Conservation (phyloP, 2,888 invertebrate genomes). For the Athalia circularis region DNA sequence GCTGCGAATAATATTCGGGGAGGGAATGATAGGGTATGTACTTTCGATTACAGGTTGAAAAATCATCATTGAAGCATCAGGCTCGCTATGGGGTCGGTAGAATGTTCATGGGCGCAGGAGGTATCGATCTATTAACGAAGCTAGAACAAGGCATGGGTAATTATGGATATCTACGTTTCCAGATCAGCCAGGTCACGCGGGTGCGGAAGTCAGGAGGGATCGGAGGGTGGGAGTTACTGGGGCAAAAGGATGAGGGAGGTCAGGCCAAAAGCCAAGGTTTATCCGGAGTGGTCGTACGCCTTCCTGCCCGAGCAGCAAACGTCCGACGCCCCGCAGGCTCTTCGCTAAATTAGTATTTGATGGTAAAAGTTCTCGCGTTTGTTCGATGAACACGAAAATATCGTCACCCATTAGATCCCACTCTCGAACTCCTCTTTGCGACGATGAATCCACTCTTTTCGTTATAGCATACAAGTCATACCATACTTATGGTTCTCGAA, state of each 20-base stretch:
- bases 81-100: too few species aligned
- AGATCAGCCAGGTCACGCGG: background rate
- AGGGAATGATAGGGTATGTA: too few species aligned
- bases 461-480: too few species aligned
- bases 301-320: slow-evolving; percentile 48
- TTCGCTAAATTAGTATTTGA: slow-evolving; percentile 65
- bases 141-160: slow-evolving; percentile 62
- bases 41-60: background rate
- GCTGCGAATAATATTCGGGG: too few species aligned
- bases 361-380: slow-evolving; percentile 60
- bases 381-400: background rate
- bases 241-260: background rate
- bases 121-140: slow-evolving; percentile 62
- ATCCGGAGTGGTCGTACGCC: slow-evolving; percentile 34
- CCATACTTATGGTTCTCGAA: too few species aligned
- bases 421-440: background rate
- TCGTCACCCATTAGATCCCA: background rate
- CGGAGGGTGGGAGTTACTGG: background rate
- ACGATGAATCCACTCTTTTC: too few species aligned
- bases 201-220: background rate
- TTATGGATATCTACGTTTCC: slow-evolving; percentile 53
- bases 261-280: slow-evolving; percentile 26
- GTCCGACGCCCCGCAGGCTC: slow-evolving; percentile 53
- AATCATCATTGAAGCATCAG: background rate
- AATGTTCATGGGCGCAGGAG: background rate